These are phyloP conservation scores for Venusia cambrica DNA, from an alignment of 2,888 invertebrate species.

Conservation along the genomic window DNA sequence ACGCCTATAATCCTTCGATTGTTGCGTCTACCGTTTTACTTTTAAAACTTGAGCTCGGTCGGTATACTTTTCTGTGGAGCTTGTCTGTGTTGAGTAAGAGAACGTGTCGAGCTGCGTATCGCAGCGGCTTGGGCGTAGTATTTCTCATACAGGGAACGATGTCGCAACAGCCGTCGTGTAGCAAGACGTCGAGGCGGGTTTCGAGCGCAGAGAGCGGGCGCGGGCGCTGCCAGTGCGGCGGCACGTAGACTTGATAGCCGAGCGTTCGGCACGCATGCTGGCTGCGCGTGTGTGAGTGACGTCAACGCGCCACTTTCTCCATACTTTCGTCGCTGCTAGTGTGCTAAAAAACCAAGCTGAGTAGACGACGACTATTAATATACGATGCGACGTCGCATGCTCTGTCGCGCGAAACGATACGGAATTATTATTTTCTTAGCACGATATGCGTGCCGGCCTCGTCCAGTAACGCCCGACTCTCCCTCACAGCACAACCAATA, in stretches of 20 bases:
- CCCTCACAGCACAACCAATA: slow-evolving; percentile 34
- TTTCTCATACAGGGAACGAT: slow-evolving; percentile 63
- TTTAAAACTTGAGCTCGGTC: slow-evolving; percentile 29
- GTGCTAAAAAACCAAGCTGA: slow-evolving; percentile 74
- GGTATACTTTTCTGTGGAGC: slow-evolving; percentile 39
- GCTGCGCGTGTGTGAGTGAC: slow-evolving; percentile 74
- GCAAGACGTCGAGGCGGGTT: slow-evolving; percentile 54
- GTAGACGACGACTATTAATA: slow-evolving; percentile 72
- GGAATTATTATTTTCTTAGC: slow-evolving; percentile 63
- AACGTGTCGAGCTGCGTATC: slow-evolving; percentile 74
- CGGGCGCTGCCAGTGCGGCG: slow-evolving; percentile 38
- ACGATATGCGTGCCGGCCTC: slow-evolving; percentile 45
- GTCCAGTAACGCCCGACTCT: slow-evolving; percentile 40
- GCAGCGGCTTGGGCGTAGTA: slow-evolving; percentile 50
- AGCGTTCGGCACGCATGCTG: slow-evolving; percentile 50
- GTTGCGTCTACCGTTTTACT: slow-evolving; percentile 29
- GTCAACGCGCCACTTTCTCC: slow-evolving; percentile 79
- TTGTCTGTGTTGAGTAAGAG: slow-evolving; percentile 64
- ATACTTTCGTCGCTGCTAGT: slow-evolving; percentile 77
- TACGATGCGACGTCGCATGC: slow-evolving; percentile 66
- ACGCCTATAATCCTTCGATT: slow-evolving; percentile 46
- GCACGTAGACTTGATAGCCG: slow-evolving; percentile 26
- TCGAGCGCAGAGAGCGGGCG: slow-evolving; percentile 62
- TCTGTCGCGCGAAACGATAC: slow-evolving; percentile 67
- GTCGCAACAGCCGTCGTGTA: slow-evolving; percentile 60